Evolutionary conservation across 1,140 invertebrate species (phyloP).

Genomic region (Caenorhabditis inopinata): DNA sequence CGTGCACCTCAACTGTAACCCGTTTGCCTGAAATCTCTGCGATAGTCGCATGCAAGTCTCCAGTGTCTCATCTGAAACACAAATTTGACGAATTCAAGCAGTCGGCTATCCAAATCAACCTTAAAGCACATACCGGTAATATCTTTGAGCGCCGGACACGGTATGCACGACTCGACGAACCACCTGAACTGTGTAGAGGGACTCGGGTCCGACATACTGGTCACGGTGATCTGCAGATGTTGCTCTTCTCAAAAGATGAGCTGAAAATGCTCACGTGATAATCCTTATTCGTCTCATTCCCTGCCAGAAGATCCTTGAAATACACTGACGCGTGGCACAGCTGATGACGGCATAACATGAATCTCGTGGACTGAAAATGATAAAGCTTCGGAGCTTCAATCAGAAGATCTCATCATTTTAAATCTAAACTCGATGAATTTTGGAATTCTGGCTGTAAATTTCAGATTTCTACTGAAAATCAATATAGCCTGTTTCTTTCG

Average conservation of each 20-base stretch:
- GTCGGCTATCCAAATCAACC: background rate
- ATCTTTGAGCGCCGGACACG: constrained; percentile 59
- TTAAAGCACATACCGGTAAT: constrained; percentile 51
- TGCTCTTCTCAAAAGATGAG: no score
- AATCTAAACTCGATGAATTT: no score
- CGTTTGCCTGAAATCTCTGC: constrained; percentile 60
- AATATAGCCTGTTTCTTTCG: no score
- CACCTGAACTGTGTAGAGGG: constrained; percentile 62
- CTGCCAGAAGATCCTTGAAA: constrained; percentile 62
- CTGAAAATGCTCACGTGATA: constrained; percentile 52
- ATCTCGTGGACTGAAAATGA: constrained; percentile 56
- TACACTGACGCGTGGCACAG: constrained; percentile 63
- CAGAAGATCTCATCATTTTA: no score
- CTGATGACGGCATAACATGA: constrained; percentile 65
- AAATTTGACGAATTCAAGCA: background rate
- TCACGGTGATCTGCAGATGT: constrained; percentile 61
- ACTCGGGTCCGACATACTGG: constrained; percentile 57
- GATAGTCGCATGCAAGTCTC: constrained; percentile 65
- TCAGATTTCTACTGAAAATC: no score
- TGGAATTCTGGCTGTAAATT: no score
- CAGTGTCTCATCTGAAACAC: constrained; percentile 57
- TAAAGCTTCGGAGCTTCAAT: no score
- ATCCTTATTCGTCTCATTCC: constrained; percentile 50
- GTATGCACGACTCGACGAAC: constrained; percentile 62
- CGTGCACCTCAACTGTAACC: constrained; percentile 56